Base-by-base conservation (phyloP, 2,113 vertebrate genomes). In the Nicator chloris region DNA sequence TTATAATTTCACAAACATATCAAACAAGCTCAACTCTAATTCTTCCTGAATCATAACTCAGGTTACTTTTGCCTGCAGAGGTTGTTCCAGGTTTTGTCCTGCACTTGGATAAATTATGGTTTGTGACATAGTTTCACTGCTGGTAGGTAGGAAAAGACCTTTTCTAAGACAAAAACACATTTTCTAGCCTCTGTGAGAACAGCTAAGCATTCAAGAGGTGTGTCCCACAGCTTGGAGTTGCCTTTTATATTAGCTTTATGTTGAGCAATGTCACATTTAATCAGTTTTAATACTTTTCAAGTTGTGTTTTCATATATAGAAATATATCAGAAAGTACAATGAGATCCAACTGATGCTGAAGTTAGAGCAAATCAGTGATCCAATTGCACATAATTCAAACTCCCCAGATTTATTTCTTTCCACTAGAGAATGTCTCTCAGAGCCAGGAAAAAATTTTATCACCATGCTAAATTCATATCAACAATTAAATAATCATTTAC, bases 401-500 rank as follows among this genome's bases (percentile, higher is more conserved):
- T 95, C 83, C 90, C 26, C 37, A 95, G 92, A 97, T 93, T 97
- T 94, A 88, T 96, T 90, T 91, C 76, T 95, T 88, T 95, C 59
- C 88, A 86, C 69, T 39, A 91, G 72, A 88, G 89, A 96, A 94
- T 13, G 63, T 86, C 72, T 92, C 57, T 95, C 61, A 93, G 93
- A 92, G 93, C 94, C 93, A 95, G 96, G 92, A 94, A 93, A 95
- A 90, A 81, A 82, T 92, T 96, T 95, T 96, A 96, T 96, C 93
- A 95, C 86, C 89, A 88, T 42, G 82, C 84, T 97, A 96, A 93
- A 96, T 88, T 93, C 93, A 96, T 95, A 96, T 94, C 94, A 97
- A 93, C 95, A 96, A 96, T 96, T 96, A 97, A 97, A 93, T 96
- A 96, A 96, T 95, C 72, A 0, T 94, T 92, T 96, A 95, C 92